These are phyloP conservation scores for Ceyx melanurus DNA, from an alignment of 2,113 vertebrate genomes.

Conservation along the genomic window DNA sequence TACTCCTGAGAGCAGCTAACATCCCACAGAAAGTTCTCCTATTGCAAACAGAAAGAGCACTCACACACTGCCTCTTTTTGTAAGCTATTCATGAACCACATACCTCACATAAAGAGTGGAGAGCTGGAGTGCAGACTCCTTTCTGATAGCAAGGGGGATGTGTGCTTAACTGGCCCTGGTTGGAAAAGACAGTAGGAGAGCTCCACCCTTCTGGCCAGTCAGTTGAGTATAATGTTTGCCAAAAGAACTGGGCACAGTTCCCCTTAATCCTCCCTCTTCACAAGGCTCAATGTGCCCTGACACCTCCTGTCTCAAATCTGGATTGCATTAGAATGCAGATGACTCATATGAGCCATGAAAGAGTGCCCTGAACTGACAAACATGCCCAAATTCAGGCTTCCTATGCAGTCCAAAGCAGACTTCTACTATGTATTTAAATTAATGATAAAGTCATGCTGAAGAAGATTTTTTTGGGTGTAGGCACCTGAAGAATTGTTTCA, in stretches of 20 bases:
- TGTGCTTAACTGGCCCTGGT: background rate
- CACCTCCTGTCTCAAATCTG: background rate
- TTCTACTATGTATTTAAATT: background rate
- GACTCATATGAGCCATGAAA: background rate
- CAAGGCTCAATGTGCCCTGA: background rate
- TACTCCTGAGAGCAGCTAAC: background rate
- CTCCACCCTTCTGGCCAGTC: background rate
- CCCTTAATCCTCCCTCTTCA: background rate
- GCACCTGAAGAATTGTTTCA: background rate
- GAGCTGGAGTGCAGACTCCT: background rate
- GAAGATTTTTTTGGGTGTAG: background rate
- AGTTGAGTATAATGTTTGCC: background rate
- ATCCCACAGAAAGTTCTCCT: accelerated
- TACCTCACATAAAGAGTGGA: background rate
- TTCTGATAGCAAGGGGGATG: background rate
- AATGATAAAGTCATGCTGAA: background rate
- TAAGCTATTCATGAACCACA: background rate
- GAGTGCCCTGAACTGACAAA: background rate
- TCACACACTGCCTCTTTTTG: background rate
- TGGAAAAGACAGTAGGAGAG: background rate
- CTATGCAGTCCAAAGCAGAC: background rate
- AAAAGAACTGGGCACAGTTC: background rate
- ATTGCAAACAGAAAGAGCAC: background rate
- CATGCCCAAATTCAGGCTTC: background rate
- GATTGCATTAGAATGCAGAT: background rate